Evolutionary conservation across 2,113 vertebrate species (phyloP), one percentile per base, ranked within the genome.

Genomic region (Peucedramus taeniatus): DNA sequence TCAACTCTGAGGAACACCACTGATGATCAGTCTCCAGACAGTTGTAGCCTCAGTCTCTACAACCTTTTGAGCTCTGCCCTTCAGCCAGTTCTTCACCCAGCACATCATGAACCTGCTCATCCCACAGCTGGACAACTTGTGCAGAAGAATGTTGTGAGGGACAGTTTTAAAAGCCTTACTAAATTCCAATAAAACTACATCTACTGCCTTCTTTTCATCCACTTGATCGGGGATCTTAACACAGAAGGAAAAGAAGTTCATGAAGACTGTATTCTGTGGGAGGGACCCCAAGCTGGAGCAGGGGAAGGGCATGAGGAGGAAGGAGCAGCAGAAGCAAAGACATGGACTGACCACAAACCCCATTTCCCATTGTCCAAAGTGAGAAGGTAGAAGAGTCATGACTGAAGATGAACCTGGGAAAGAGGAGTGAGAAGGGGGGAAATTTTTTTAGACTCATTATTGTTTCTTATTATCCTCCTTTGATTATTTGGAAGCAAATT

Each of bases 401-500:
- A 51, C 23, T 61, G 21, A 83, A 66, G 21, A 9, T 79, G 56
- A 75, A 7, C 9, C 26, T 79, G 20, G 4, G 8, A 69, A 44
- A 66, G 23, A 50, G 45, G 23, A 28, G 3, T 76, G 10, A 63
- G 21, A 10, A 4, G 5, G 1, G 2, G 3, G 2, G 1, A 24
- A 20, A 8, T 31, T 3, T 2, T 80, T 61, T 68, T 71, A 57
- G 11, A 31, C 14, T 53, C 13, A 3, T 51, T 84, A 15, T 66
- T 63, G 10, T 63, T 77, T 72, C 21, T 37, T 82, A 50, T 45
- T 45, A 28, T 40, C 16, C 5, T 56, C 9, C 5, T 54, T 31
- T 53, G 16, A 37, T 96, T 82, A 69, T 59, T 9, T 68, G 11
- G 3, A 23, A 74, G 22, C 21, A 42, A 65, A 75, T 31, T 18